Conservation (phyloP, 2,113 vertebrate genomes). For the Bubo scandiacus region DNA sequence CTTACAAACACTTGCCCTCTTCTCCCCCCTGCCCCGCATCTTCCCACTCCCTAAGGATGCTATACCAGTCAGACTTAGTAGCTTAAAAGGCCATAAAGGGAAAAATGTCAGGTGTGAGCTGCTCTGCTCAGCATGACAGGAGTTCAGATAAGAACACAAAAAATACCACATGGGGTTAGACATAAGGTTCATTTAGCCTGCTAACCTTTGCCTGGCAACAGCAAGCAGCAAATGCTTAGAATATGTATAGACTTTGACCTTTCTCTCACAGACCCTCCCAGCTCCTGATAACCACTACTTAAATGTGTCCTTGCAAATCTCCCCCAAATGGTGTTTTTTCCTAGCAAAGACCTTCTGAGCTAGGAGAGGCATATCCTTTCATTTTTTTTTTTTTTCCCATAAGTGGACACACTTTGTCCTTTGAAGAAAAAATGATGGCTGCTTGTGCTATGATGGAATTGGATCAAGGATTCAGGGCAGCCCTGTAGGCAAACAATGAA, state of each 20-base stretch:
- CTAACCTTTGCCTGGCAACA: conserved; percentile 64
- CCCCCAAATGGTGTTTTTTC: background rate
- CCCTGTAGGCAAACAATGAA: conserved; percentile 23
- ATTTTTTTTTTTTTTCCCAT: background rate
- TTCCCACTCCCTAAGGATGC: conserved; percentile 8
- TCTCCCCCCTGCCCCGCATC: background rate
- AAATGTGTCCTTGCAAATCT: conserved; percentile 45
- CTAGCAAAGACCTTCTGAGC: background rate
- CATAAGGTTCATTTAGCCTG: conserved; percentile 60
- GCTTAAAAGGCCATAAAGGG: conserved; percentile 51
- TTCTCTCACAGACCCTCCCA: conserved; percentile 44
- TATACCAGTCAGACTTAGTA: conserved; percentile 14
- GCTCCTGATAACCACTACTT: conserved; percentile 36
- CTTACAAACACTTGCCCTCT: background rate
- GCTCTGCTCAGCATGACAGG: conserved; percentile 50
- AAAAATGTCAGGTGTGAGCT: conserved; percentile 59
- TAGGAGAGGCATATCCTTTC: background rate
- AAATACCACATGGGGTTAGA: conserved; percentile 65
- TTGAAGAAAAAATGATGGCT: conserved; percentile 20
- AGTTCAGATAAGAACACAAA: conserved; percentile 67
- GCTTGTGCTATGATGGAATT: conserved; percentile 22
- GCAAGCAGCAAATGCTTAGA: conserved; percentile 59
- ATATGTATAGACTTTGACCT: conserved; percentile 65
- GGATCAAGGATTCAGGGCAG: conserved; percentile 30
- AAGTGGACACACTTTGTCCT: background rate